Evolutionary conservation across 1,140 invertebrate genomes (phyloP), one percentile per base, ranked within the genome.

Genomic region (Carposina sasakii): DNA sequence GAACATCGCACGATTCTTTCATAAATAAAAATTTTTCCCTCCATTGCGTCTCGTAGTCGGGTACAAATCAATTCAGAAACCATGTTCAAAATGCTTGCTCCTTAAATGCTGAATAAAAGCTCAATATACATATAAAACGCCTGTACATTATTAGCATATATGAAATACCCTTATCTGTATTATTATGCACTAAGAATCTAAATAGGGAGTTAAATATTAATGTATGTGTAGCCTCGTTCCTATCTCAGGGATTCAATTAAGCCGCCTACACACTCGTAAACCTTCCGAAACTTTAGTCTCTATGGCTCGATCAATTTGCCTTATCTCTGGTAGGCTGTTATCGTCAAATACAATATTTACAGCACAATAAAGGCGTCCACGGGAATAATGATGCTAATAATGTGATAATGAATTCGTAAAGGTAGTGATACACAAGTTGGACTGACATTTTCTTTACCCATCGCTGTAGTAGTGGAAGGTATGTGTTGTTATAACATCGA

Each of bases 261-360:
- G 63, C 54, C 66, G 59, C 75, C 75, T 67, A 81, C 76, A 65
- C 63, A 52, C 55, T 53, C 61, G 59, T 76, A 71, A 67, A 75
- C 65, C 63, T 62, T 67, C 55, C 48, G 52, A 63, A 66, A 69
- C 62, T 56, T 60, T 46, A 44, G 24, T 47, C 58, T 59, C 48
- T 62, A 61, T 65, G 55, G 53, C 48, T 48, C 69, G 71, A 81
- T 79, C 76, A 77, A 79, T 77, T 81, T 79, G 67, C 52, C 74
- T 79, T 83, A 83, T 83, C 76, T 75, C 16, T 47, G 46, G 48
- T 57, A 57, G 55, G 62, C 54, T 67, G 36, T 82, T 82, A 81
- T 81, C 79, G 55, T 46, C 40, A 50, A 63, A 71, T 81, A 77
- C 77, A 81, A 73, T 81, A 81, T 83, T 83, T 76, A 81, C 74